Evolutionary conservation across 2,113 vertebrate species (phyloP).

Genomic region (Lophochroa leadbeateri): DNA sequence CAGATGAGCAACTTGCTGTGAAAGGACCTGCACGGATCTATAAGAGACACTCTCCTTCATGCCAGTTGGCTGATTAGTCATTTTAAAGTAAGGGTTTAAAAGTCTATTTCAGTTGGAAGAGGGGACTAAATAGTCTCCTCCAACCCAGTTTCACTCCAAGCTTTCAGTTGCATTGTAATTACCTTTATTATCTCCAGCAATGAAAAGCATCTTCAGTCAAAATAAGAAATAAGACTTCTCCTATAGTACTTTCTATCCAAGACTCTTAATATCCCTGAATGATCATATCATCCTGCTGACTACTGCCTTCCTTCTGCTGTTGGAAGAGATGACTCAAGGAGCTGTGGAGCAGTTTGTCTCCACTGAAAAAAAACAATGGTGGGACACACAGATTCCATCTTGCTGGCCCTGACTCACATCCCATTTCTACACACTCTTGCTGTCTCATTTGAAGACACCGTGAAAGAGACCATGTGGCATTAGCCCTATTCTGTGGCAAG

Average conservation of each 20-base stretch:
- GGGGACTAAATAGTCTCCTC: background rate
- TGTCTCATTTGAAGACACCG: background rate
- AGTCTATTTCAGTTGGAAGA: background rate
- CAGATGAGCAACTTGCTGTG: background rate
- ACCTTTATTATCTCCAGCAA: background rate
- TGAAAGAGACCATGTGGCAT: background rate
- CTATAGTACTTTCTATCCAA: background rate
- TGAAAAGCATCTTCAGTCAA: background rate
- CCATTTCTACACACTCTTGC: accelerated
- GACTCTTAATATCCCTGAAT: background rate
- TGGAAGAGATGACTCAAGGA: background rate
- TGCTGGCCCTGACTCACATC: background rate
- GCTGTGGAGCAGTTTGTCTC: background rate
- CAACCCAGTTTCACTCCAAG: background rate
- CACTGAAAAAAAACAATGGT: background rate
- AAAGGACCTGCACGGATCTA: background rate
- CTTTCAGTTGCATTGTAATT: background rate
- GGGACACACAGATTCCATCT: background rate
- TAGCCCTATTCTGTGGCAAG: background rate
- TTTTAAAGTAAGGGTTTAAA: background rate
- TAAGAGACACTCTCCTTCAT: background rate
- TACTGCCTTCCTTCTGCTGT: background rate
- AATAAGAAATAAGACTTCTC: background rate
- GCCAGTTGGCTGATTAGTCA: background rate
- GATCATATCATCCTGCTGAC: background rate